Evolutionary conservation across 2,113 vertebrate genomes (phyloP), one percentile per base, ranked within the genome.

Genomic region (Penelope pileata): DNA sequence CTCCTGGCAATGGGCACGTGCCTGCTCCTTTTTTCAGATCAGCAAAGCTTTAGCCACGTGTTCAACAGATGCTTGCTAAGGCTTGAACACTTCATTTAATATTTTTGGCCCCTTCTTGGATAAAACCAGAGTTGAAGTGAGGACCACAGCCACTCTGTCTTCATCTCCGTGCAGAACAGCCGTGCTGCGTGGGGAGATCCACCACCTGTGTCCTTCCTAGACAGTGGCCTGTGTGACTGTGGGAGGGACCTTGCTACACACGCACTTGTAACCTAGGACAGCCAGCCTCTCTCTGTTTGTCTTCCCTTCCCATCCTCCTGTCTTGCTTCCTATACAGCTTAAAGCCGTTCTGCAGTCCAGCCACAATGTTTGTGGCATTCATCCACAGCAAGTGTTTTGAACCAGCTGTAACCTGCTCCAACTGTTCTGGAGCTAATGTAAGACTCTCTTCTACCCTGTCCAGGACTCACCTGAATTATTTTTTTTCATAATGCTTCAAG

Each of bases 1-100:
- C 23, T 50, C 15, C n/a, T 29, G 23, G 32, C 62, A 36, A 0
- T 0, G 53, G 36, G 3, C 8, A 11, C 2, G 13, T 67, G 34
- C 40, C 53, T 50, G 22, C 47, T 74, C 24, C 63, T 45, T 18
- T 32, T 53, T 43, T 63, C 17, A 15, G 24, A 17, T 62, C 43
- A 64, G 38, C 17, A 10, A 21, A 21, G 34, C 36, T 82, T 64
- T 40, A 77, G 47, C 19, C 62, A 1, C 0, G 2, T 38, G 29
- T 24, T 54, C 53, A 59, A 43, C 1, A 91, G 47, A 36, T 32
- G 30, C 51, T 82, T 7, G 6, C 16, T 48, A 53, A 15, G 12
- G 48, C 24, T 34, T 74, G 27, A 75, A 15, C 18, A n/a, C 74
- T 3, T 12, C 6, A 16, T 53, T 74, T 30, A 56, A 50, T n/a